A percentile compares a stretch with the other conserved stretches of the same genome.
phyloP scores from a whole-genome alignment of 2,888 invertebrate genomes.

The Ptychoptera albimana region DNA sequence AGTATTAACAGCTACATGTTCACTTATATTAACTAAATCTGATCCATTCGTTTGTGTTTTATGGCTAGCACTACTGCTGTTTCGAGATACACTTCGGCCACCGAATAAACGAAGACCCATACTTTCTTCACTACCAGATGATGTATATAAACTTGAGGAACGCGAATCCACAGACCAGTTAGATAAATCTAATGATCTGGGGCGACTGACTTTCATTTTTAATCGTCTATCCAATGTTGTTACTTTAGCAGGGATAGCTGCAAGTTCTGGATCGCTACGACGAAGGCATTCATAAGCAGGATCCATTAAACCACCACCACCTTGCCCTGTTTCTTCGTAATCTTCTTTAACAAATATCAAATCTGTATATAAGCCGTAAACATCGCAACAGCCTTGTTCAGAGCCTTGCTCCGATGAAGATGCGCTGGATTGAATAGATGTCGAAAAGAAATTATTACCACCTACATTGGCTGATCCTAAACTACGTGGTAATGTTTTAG shows the following conservation, averaged over 20 bases:
- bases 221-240: slow-evolving; percentile 65
- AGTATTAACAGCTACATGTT: slow-evolving; percentile 11
- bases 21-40: slow-evolving; percentile 35
- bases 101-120: slow-evolving; percentile 44
- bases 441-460: slow-evolving; percentile 15
- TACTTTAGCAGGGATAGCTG: slow-evolving; percentile 67
- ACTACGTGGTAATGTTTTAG: slow-evolving; percentile 65
- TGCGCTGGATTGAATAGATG: slow-evolving; percentile 35
- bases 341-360: slow-evolving; percentile 64
- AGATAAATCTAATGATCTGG: slow-evolving; percentile 64
- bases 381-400: slow-evolving; percentile 57
- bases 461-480: slow-evolving; percentile 24
- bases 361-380: slow-evolving; percentile 79
- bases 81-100: slow-evolving; percentile 51
- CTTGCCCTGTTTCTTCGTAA: slow-evolving; percentile 56
- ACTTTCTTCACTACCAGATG: slow-evolving; percentile 75
- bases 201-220: slow-evolving; percentile 67
- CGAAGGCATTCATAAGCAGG: slow-evolving; percentile 57
- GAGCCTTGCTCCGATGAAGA: slow-evolving; percentile 42
- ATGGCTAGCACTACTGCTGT: slow-evolving; percentile 60
- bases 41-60: slow-evolving; percentile 33
- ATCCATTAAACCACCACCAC: slow-evolving; percentile 35
- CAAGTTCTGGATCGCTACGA: slow-evolving; percentile 69
- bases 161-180: slow-evolving; percentile 81
- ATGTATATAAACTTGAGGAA: slow-evolving; percentile 64